Evolutionary conservation across 2,797 vertebrate genomes (phyloP), one percentile per base, ranked within the genome.

Genomic region (Melanotaenia trifasciata): DNA sequence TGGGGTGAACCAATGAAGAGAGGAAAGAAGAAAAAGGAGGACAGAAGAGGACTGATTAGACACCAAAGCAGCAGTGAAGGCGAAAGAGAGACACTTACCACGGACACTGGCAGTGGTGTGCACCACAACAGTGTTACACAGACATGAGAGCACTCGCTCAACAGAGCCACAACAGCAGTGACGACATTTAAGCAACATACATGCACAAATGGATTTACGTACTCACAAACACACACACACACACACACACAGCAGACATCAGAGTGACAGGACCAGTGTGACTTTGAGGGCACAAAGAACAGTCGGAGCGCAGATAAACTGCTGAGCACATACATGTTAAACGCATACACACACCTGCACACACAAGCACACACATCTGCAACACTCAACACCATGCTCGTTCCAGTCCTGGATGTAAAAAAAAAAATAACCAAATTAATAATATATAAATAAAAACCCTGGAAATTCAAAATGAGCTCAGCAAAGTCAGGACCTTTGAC

Each of bases 31-130:
- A 43, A 74, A 58, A 84, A 65, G 89, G 85, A 89, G 76, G 91
- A 67, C 64, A 59, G 22, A 74, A 87, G 67, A 93, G 79, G 90
- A 84, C 80, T 45, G 79, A 87, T 94, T 94, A 95, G 90, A 94
- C 90, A 94, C 78, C 47, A 64, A 94, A 91, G 92, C 90, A 88
- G 92, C 86, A 84, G 86, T 87, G 91, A 90, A 53, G 83, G 85
- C 84, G 87, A 84, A 83, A 83, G 89, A 92, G 75, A 88, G 75
- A 92, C 90, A 95, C 92, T 95, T 95, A 95, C 92, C 93, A 95
- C 91, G 80, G 77, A 93, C 76, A 94, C 85, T 83, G 76, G 76
- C 72, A 71, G 81, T 74, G 80, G 79, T 72, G 53, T 87, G 74
- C 64, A 67, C 77, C 88, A 89, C 84, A 84, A 89, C 83, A 84